Conservation (phyloP, 2,797 vertebrate genomes). For the Micropoecilia bifurca region DNA sequence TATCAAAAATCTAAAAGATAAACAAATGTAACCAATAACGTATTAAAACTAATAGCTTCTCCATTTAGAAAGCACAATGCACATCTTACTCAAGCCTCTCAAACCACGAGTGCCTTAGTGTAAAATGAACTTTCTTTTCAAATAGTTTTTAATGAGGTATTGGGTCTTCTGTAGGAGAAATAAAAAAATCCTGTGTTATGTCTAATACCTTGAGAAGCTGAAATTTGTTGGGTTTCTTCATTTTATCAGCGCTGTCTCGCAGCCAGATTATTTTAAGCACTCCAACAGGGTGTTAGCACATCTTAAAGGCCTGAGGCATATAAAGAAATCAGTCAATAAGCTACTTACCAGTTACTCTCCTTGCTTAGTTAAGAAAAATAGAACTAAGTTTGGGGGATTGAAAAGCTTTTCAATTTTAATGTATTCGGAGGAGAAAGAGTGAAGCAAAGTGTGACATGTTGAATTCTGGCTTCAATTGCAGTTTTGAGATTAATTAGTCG, state of each 20-base stretch:
- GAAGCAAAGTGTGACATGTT: slow-evolving; percentile 31
- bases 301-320: slow-evolving; percentile 13
- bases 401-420: slow-evolving; percentile 18
- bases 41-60: background rate
- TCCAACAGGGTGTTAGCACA: slow-evolving; percentile 1
- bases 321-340: slow-evolving; percentile 29
- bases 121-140: background rate
- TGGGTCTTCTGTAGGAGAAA: slow-evolving; percentile 22
- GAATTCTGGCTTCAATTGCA: slow-evolving; percentile 39
- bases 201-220: slow-evolving; percentile 18
- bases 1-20: background rate
- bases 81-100: background rate
- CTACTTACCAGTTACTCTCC: slow-evolving; percentile 29
- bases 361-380: slow-evolving; percentile 4
- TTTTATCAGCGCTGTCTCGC: background rate
- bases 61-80: background rate
- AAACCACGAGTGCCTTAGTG: background rate
- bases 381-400: slow-evolving; percentile 5
- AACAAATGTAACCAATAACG: background rate
- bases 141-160: slow-evolving; percentile 30
- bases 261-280: slow-evolving; percentile 6
- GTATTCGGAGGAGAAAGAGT: slow-evolving; percentile 23
- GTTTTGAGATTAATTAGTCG: slow-evolving; percentile 66
- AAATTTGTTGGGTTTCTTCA: slow-evolving; percentile 29
- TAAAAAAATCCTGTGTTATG: slow-evolving; percentile 20